phyloP scores from a whole-genome alignment of 2,797 vertebrate genomes.

The Oreonectes daqikongensis region DNA sequence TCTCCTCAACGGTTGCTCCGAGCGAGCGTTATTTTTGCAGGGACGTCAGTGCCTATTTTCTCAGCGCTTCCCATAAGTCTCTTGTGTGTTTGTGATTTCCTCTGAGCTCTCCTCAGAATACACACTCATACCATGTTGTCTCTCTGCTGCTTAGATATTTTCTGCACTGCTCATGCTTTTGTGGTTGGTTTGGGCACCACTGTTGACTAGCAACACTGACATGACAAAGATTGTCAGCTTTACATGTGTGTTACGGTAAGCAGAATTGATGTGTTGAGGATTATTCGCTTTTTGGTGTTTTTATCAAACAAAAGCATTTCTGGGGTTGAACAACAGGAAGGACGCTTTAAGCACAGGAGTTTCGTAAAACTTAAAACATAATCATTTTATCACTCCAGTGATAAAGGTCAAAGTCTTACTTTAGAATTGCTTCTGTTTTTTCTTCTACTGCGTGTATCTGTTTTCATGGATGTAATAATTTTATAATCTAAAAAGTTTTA shows the following conservation, averaged over 20 bases:
- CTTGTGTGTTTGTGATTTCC: conserved; percentile 11
- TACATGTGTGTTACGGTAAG: conserved; percentile 55
- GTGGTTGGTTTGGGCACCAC: conserved; percentile 7
- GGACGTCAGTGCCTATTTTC: background rate
- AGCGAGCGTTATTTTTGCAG: background rate
- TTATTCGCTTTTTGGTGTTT: background rate
- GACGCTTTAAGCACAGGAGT: background rate
- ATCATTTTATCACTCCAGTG: background rate
- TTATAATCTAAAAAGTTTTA: background rate
- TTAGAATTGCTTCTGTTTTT: background rate
- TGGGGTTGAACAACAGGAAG: conserved; percentile 7
- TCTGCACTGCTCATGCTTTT: background rate
- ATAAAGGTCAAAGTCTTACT: conserved; percentile 23
- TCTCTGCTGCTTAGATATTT: background rate
- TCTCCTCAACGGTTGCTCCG: conserved; percentile 21
- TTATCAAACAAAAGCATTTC: background rate
- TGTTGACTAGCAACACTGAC: background rate
- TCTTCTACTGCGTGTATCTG: conserved; percentile 1
- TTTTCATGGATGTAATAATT: background rate
- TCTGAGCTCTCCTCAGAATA: background rate
- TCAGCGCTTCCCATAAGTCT: background rate
- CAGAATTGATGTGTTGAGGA: background rate
- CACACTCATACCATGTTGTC: background rate
- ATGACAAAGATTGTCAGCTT: conserved; percentile 71
- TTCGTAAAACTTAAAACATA: background rate